Base-by-base conservation (phyloP, 2,888 invertebrate species). In the Tricholauxania praeusta region DNA sequence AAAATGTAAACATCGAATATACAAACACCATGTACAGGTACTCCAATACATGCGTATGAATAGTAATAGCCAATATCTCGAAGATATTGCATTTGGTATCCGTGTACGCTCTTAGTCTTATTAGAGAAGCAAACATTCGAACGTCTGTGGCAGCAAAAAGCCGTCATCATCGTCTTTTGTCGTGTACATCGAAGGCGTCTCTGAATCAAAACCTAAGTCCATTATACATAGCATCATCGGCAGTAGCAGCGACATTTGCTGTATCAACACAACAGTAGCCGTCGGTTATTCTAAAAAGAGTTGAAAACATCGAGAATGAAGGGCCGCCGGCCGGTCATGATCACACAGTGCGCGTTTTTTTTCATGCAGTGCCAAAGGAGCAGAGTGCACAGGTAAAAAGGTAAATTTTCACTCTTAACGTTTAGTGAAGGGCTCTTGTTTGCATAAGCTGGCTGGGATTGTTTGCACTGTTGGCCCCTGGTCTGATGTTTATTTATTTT, bases 71-170 rank as follows among this genome's bases (percentile, higher is more conserved):
- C 28, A 28, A 28, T 39, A 39, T 39, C 39, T 39, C 5, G 39
- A 10, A 39, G 39, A 39, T 39, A 17, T 64, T 49, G 64, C 17
- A 48, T 19, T 63, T 63, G 39, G n/a, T 63, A 17, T 63, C 51
- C 51, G 49, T 77, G 49, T 77, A 77, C 0, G 28, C 28, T 28
- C 28, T 80, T 82, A 78, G 79, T 81, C 82, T 82, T 82, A 82
- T 82, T 81, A 82, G 80, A 80, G 82, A 82, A 81, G 82, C 80
- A 82, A 82, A 82, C 82, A 82, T 82, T 80, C 82, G 81, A 82
- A 80, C 81, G 81, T 76, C 79, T 64, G 71, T 28, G 82, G 78
- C 17, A 39, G 10, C 39, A 4, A 39, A 39, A 39, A 39, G 39
- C 8, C 39, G 1, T 39, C 39, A 39, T 39, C 8, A 10, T 39